Base-by-base conservation (phyloP, 1,140 invertebrate genomes). In the Drosophila willistoni region DNA sequence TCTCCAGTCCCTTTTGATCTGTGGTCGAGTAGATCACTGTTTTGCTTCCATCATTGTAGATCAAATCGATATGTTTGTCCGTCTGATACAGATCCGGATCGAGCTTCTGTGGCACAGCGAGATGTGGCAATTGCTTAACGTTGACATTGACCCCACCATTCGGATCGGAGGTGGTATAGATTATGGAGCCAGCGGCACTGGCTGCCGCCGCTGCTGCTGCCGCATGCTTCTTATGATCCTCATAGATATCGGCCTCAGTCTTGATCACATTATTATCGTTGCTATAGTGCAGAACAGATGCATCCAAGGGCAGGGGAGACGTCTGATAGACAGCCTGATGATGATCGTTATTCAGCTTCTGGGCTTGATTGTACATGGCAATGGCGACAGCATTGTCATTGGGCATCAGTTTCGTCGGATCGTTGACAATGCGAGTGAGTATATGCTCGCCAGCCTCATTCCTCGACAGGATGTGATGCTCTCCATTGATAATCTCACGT, bases 31-130 rank as follows among this genome's bases (percentile, higher is more conserved):
- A 96, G 85, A 96, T 96, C 22, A 96, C 95, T 0, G 95, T 96
- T 85, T 96, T 96, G 84, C 96, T 96, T 29, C 96, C 96, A 76
- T 96, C 96, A 84, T 96, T 96, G 91, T 96, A 96, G 78, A 96
- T 96, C 64, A 96, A 92, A 92, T 96, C 96, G 79, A 96, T 96
- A 69, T 91, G 90, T 56, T 91, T 91, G 64, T 91, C 90, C 36
- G 81, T 65, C 54, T 89, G 86, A 67, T 91, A 91, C 7, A 91
- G 61, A 12, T 91, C 90, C 34, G 90, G 84, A 60, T 91, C 90
- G 3, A 91, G 68, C 54, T 92, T 92, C 56, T 91, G 71, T 7
- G 86, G 73, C 69, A 92, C 83, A 3, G 94, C 93, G 77, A 80
- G 93, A 92, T 92, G 94, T 93, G 73, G 94, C 93, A 79, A 92